Evolutionary conservation across 2,888 invertebrate genomes (phyloP), one percentile per base, ranked within the genome.

Genomic region (Phania funesta): DNA sequence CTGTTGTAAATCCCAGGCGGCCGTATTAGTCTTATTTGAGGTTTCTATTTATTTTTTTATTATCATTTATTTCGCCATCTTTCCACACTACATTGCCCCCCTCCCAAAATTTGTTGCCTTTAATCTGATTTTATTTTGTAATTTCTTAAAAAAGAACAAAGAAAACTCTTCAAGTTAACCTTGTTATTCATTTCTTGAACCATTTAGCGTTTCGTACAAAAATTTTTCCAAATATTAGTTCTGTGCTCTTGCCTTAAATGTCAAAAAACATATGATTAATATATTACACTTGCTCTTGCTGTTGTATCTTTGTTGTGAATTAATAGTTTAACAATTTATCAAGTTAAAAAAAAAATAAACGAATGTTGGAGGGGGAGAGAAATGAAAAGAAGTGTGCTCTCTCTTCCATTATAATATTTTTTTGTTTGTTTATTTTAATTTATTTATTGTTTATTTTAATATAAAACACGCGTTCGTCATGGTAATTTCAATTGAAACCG

Each of bases 381-480:
- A 35, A 35, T 22, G 32, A 50, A 38, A 38, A 13, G 24, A 13
- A 11, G 13, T 35, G 1, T 46, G 5, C 16, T 35, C 18, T 58
- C 50, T 41, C 44, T 54, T n/a, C 41, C 41, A 46, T 18, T 29
- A 24, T 32, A 35, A 7, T 7, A 13, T 20, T 29, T 20, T 26
- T 44, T 41, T 24, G n/a, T n/a, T n/a, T n/a, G n/a, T n/a, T n/a
- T n/a, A n/a, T 58, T 35, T 18, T 70, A 11, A 38, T 29, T 11
- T 44, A 22, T 48, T 70, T 8, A 16, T 52, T 2, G 16, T 16
- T 41, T 13, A 11, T 16, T 24, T 60, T 8, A 8, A 54, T 3
- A 52, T 32, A 73, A 71, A 74, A 32, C 81, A 68, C 73, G 62
- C 77, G 54, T 74, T 82, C 74, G 68, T 82, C 77, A 77, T 77